Evolutionary conservation across 2,797 vertebrate genomes (phyloP), one percentile per base, ranked within the genome.

Genomic region (Hozukius guyotensis): DNA sequence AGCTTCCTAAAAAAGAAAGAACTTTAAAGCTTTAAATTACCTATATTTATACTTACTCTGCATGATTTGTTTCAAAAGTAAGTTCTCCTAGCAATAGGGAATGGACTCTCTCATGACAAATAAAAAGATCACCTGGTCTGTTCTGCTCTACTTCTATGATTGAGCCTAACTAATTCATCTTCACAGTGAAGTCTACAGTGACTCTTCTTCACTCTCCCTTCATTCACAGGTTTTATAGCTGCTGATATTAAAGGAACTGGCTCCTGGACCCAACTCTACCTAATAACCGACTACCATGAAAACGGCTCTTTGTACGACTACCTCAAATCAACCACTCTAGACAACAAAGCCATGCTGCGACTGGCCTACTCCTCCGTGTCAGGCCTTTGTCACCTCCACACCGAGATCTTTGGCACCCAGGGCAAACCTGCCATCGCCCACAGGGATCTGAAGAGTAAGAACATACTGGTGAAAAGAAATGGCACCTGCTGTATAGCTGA

Each of bases 211-310:
- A 20, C 27, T 6, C 27, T 36, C 2, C 18, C 7, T 34, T 24
- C 3, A 8, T 57, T 61, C 75, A 0, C 91, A 99, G 98, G 98
- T 6, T 99, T 99, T 78, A 99, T 99, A 88, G 98, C 98, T 2
- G 98, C 98, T 18, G 98, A 99, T 84, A 99, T 99, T 91, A 99
- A 99, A 95, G 98, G 98, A 29, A 99, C 98, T 2, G 98, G 98
- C 57, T 99, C 98, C 6, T 99, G 97, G 98, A 99, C 98, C 6
- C 98, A 99, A 80, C 91, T 99, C 27, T 99, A 98, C 91, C 96
- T 99, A 55, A 99, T 99, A 93, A 99, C 98, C 0, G 98, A 99
- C 94, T 99, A 99, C 85, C 98, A 99, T 32, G 98, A 99, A 92
- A 98, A 97, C 0, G 98, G 98, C 49, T 99, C 98, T 0, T 94